Evolutionary conservation across 1,140 invertebrate species (phyloP).

Genomic region (Zaprionus tsacasi): DNA sequence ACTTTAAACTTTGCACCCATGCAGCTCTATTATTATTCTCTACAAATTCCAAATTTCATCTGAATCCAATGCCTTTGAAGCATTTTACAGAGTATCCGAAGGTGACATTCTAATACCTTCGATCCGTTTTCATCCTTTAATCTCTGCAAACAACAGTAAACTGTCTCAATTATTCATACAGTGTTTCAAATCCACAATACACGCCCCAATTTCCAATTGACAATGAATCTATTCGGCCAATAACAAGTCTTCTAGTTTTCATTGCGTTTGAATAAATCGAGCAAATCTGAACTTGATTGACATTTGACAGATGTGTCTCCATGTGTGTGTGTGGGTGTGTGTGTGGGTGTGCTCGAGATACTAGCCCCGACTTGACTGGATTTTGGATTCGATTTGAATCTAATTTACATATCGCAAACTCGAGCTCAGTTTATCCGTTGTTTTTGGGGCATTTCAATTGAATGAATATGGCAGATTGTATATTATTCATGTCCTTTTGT

Average conservation of each 20-base stretch:
- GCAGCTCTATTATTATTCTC: too few species aligned
- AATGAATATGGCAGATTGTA: slow-evolving; percentile 52
- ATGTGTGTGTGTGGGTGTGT: neutral
- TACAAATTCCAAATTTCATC: too few species aligned
- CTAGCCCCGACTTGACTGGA: neutral
- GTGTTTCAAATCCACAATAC: neutral
- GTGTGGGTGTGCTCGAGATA: neutral
- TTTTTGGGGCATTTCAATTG: slow-evolving; percentile 42
- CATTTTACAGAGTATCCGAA: neutral
- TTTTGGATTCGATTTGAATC: neutral
- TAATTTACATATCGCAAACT: slow-evolving; percentile 33
- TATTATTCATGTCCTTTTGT: slow-evolving; percentile 61
- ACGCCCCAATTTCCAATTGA: neutral
- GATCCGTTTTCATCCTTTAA: neutral
- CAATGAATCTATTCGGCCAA: neutral
- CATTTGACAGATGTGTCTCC: neutral
- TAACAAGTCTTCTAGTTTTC: neutral
- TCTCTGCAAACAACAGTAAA: neutral
- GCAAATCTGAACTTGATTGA: slow-evolving; percentile 15
- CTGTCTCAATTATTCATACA: neutral
- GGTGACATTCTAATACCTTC: neutral
- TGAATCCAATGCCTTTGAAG: too few species aligned
- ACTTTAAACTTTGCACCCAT: too few species aligned
- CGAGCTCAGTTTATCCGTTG: slow-evolving; percentile 2
- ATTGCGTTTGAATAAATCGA: slow-evolving; percentile 1